These are phyloP conservation scores for Pavo muticus DNA, from an alignment of 2,113 vertebrate species.

Conservation along the genomic window DNA sequence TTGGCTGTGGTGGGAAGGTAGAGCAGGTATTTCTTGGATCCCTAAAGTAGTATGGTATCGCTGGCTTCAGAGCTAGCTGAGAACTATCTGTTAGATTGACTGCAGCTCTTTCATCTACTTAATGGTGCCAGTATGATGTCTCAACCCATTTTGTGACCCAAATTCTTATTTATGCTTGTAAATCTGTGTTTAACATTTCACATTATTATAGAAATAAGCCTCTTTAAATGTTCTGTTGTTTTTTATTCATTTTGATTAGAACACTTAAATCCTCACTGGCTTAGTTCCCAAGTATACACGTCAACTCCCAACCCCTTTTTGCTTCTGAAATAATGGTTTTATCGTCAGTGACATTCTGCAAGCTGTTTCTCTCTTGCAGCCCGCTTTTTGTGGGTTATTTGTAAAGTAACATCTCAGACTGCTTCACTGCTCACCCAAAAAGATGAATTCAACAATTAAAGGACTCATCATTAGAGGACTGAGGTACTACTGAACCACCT, in stretches of 20 bases:
- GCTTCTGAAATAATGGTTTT: background rate
- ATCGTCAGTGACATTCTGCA: slow-evolving; percentile 13
- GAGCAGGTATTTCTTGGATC: background rate
- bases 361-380: background rate
- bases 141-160: slow-evolving; percentile 2
- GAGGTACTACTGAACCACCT: background rate
- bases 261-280: slow-evolving; percentile 13
- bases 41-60: background rate
- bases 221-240: slow-evolving; percentile 42
- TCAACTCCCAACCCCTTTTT: background rate
- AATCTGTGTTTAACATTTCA: slow-evolving; percentile 61
- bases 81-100: slow-evolving; percentile 8
- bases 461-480: background rate
- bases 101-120: slow-evolving; percentile 21
- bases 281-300: slow-evolving; percentile 24
- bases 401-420: background rate
- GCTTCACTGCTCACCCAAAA: background rate
- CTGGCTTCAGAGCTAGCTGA: background rate
- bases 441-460: background rate
- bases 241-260: slow-evolving; percentile 47
- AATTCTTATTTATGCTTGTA: slow-evolving; percentile 41
- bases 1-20: background rate
- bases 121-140: background rate
- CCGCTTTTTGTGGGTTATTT: background rate
- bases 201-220: slow-evolving; percentile 58